phyloP scores from a whole-genome alignment of 2,888 invertebrate species.

The Rotaria sp. region DNA sequence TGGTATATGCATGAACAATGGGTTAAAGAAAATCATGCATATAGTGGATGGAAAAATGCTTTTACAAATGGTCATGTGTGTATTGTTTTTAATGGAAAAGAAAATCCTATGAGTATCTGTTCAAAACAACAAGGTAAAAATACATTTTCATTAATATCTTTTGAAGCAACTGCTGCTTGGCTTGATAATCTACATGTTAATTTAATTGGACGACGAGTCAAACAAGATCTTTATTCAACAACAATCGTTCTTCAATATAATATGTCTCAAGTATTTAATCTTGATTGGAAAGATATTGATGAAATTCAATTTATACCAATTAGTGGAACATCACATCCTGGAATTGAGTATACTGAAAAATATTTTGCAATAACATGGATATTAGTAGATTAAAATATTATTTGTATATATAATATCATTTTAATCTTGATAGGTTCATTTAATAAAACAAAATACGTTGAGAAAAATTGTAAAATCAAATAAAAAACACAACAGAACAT shows the following conservation, averaged over 20 bases:
- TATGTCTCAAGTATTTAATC: not conserved
- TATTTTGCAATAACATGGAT: not conserved
- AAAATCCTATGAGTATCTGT: not conserved
- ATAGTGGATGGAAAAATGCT: not conserved
- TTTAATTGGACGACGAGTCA: not conserved
- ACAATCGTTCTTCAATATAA: not conserved
- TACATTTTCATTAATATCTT: not conserved
- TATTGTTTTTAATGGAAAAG: conserved; percentile 6
- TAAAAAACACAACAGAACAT: no score
- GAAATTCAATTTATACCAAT: not conserved
- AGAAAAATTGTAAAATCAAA: no score
- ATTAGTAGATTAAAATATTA: not conserved
- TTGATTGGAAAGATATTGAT: not conserved
- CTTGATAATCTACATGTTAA: not conserved
- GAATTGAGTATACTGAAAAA: not conserved
- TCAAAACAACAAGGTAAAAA: not conserved
- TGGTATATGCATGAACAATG: conserved; percentile 6
- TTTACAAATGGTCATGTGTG: not conserved
- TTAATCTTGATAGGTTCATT: not conserved
- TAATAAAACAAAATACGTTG: no score
- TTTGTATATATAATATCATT: not conserved
- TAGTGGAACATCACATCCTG: not conserved
- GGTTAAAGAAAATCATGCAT: not conserved
- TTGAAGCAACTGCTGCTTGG: not conserved
- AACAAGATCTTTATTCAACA: not conserved